Percentiles rank a stretch among this genome's conserved stretches.
Conservation (phyloP, 2,888 invertebrate species). For the Deroplatys truncata region DNA sequence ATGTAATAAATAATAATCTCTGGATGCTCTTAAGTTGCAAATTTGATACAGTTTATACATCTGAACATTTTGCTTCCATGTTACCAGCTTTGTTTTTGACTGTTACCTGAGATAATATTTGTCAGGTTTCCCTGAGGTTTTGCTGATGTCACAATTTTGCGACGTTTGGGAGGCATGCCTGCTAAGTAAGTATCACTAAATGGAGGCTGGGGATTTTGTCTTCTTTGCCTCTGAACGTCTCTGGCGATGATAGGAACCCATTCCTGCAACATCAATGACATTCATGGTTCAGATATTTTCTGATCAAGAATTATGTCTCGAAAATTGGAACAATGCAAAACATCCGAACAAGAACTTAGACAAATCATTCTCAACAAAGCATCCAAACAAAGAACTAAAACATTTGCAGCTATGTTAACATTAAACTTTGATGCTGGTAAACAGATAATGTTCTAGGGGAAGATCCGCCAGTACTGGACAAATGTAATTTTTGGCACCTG, state of each 20-base stretch:
- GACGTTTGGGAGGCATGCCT: constrained; percentile 84
- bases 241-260: constrained; percentile 87
- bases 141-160: constrained; percentile 61
- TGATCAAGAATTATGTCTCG: background rate
- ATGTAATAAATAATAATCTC: too few relatives aligned
- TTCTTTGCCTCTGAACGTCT: constrained; percentile 70
- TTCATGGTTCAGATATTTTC: background rate
- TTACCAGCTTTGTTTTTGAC: too few relatives aligned
- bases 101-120: constrained; percentile 36
- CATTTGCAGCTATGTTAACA: too few relatives aligned
- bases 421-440: too few relatives aligned
- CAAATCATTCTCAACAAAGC: too few relatives aligned
- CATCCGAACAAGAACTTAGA: background rate
- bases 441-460: too few relatives aligned
- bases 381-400: too few relatives aligned
- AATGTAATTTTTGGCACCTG: too few relatives aligned
- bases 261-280: constrained; percentile 47
- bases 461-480: too few relatives aligned
- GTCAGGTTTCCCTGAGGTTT: constrained; percentile 38
- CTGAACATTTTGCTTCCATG: background rate
- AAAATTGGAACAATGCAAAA: background rate
- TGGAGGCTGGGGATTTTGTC: constrained; percentile 48
- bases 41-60: too few relatives aligned
- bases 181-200: constrained; percentile 88
- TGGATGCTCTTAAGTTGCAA: too few relatives aligned